Base-by-base conservation (phyloP, 2,888 invertebrate genomes). In the Drosophila meridionalis region DNA sequence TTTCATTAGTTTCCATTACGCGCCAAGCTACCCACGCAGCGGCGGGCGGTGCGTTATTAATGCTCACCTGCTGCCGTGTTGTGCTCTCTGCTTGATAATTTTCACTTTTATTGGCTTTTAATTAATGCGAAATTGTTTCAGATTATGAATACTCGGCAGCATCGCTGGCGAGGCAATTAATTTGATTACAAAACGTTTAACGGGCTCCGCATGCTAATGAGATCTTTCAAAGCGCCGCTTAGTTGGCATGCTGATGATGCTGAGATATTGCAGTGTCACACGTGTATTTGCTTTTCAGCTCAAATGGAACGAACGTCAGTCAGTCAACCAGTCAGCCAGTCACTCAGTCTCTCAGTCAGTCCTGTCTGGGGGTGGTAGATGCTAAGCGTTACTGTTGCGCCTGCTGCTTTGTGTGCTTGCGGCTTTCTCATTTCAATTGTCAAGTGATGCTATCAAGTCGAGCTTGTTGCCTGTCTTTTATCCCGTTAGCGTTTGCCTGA, bases 1-100 rank as follows among this genome's bases (percentile, higher is more conserved):
- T 85, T 86, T 82, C 82, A 88, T 86, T 86, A 82, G 78, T 76
- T 80, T 83, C 69, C 80, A 86, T 82, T 86, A 83, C 80, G 64
- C 65, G 61, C 63, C 34, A 43, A 71, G 76, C 64, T 12, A 57
- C 69, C 87, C 76, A 87, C 82, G 83, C 80, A 60, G 12, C 8
- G 53, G 20, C 26, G 59, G 26, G 34, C 58, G 40, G 42, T 12
- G 43, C 61, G 32, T 62, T 73, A 63, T 73, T 78, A 80, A 82
- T 76, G 38, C 53, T 73, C 58, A 85, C 83, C 86, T 79, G 73
- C 48, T 79, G 73, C 48, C 60, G 40, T 30, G 30, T 7, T 38
- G 50, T 12, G 8, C 28, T 58, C 52, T 64, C 56, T 36, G 59
- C 70, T 57, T 73, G 61, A 70, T 82, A 76, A 73, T 87, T 74